These are phyloP conservation scores for Octodonta nipae DNA, from an alignment of 2,888 invertebrate genomes.

Conservation along the genomic window DNA sequence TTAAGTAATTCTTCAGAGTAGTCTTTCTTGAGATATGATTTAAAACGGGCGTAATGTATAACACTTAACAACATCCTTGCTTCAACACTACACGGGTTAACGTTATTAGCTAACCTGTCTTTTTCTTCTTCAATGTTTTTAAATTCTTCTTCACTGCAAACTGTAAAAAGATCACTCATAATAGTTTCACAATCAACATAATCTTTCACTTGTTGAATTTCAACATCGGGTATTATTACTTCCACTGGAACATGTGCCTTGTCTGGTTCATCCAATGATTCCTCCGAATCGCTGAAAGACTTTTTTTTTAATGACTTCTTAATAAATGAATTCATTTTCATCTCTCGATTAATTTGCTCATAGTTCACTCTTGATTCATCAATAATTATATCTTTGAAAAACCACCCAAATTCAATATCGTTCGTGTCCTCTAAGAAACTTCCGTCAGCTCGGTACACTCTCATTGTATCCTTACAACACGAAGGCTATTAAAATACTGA, in stretches of 20 bases:
- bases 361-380: too few relatives aligned
- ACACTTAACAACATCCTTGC: constrained; percentile 21
- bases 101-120: constrained; percentile 18
- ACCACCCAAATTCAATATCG: constrained; percentile 27
- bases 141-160: constrained; percentile 7
- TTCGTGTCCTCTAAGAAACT: constrained; percentile 19
- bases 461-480: constrained; percentile 18
- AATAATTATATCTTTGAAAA: constrained; percentile 18
- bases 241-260: constrained; percentile 4
- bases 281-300: constrained; percentile 7
- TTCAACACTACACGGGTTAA: constrained; percentile 22
- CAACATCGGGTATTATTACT: constrained; percentile 10
- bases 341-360: too few relatives aligned
- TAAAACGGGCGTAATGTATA: constrained; percentile 18
- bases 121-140: constrained; percentile 13
- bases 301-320: constrained; percentile 5
- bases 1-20: constrained; percentile 10
- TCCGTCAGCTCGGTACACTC: constrained; percentile 24
- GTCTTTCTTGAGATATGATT: constrained; percentile 12
- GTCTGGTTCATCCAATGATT: constrained; percentile 3
- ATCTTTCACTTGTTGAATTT: constrained; percentile 9
- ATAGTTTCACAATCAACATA: constrained; percentile 5
- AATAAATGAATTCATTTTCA: too few relatives aligned
- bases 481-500: not conserved
- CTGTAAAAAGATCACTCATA: not conserved